These are phyloP conservation scores for Halcyon badia DNA, from an alignment of 2,797 vertebrate genomes.

Conservation along the genomic window DNA sequence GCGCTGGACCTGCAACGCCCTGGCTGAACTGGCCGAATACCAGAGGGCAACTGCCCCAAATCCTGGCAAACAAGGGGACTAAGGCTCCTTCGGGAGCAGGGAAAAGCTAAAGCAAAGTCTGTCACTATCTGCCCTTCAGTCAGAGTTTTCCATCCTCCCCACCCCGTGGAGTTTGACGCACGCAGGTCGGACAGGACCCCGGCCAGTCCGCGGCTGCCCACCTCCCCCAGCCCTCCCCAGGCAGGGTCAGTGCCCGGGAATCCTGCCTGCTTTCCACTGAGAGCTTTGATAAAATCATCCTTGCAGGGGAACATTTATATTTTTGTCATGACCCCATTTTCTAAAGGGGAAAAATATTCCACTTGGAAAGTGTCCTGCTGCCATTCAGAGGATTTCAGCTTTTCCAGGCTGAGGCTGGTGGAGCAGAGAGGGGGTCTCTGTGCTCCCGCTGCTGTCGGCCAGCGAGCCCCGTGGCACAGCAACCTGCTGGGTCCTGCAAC, in stretches of 20 bases:
- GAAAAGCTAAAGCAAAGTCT: background rate
- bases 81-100: background rate
- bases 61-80: background rate
- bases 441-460: background rate
- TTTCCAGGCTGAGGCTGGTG: background rate
- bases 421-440: background rate
- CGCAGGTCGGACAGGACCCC: accelerated
- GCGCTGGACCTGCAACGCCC: accelerated
- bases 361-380: background rate
- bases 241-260: background rate
- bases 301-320: background rate
- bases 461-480: background rate
- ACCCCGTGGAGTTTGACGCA: accelerated
- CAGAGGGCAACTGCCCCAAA: background rate
- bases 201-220: background rate
- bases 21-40: background rate
- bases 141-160: background rate
- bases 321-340: background rate
- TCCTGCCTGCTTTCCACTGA: background rate
- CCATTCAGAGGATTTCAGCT: background rate
- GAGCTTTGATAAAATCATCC: background rate
- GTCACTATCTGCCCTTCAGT: background rate
- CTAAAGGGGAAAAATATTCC: background rate
- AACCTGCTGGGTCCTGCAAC: background rate
- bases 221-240: background rate